A percentile compares a stretch with the other conserved stretches of the same genome.
These are phyloP conservation scores for Eremobia ochroleuca DNA, from an alignment of 2,888 invertebrate genomes.

Conservation along the genomic window DNA sequence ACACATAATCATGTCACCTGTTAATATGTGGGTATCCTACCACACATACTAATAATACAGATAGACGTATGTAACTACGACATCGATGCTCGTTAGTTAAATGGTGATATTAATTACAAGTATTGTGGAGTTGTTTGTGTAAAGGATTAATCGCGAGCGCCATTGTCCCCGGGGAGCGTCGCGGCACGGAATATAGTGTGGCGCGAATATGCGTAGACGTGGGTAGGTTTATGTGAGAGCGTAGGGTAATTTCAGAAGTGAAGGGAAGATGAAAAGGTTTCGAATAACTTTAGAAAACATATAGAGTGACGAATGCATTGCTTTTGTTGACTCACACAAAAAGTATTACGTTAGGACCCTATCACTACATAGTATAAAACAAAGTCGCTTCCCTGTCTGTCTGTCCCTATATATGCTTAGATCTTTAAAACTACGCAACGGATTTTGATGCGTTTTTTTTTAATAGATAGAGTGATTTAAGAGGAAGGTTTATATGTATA, in stretches of 20 bases:
- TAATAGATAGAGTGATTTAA: too few species aligned
- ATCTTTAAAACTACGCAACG: too few species aligned
- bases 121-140: constrained; percentile 60
- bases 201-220: background rate
- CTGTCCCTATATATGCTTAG: too few species aligned
- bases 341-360: too few species aligned
- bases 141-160: constrained; percentile 56
- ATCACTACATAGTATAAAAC: too few species aligned
- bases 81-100: constrained; percentile 67
- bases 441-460: too few species aligned
- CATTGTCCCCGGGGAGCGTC: constrained; percentile 48
- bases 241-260: background rate
- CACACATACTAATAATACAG: background rate
- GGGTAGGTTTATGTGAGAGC: background rate
- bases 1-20: background rate
- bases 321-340: background rate
- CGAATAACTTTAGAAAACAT: background rate
- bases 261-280: too few species aligned
- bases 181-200: constrained; percentile 35
- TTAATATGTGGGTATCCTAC: background rate
- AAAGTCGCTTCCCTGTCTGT: too few species aligned
- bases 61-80: constrained; percentile 10
- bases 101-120: constrained; percentile 70
- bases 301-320: background rate
- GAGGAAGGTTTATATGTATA: too few species aligned